Evolutionary conservation across 37 sponge, comb jelly and placozoan species (phyloP).

Genomic region (Chondrosia reniformis): DNA sequence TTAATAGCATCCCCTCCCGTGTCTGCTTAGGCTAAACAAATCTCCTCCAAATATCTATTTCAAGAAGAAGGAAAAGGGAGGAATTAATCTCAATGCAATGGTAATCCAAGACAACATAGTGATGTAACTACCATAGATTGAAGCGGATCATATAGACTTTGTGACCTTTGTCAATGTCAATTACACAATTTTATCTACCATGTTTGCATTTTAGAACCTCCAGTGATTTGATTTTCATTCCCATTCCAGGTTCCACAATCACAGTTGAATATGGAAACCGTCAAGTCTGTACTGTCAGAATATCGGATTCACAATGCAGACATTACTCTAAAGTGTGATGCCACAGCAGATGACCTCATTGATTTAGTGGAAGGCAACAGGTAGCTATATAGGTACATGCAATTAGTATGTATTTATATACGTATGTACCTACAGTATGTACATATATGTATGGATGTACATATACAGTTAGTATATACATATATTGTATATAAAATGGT

Average conservation of each 20-base stretch:
- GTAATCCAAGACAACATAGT: slow-evolving; percentile 5
- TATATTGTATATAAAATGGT: no score
- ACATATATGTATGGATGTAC: background rate
- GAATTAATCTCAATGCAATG: slow-evolving; percentile 82
- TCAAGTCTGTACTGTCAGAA: slow-evolving; percentile 87
- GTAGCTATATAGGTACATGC: slow-evolving; percentile 21
- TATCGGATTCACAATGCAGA: slow-evolving; percentile 98
- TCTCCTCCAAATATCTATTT: slow-evolving; percentile 89
- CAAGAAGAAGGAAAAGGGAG: slow-evolving; percentile 96
- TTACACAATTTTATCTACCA: no score
- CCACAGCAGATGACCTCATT: slow-evolving; percentile 96
- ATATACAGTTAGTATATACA: no score
- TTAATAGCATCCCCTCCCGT: background rate
- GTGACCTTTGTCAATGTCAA: no score
- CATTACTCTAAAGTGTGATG: slow-evolving; percentile 89
- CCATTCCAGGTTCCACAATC: slow-evolving; percentile 63
- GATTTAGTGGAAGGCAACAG: slow-evolving; percentile 97
- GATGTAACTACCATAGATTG: no score
- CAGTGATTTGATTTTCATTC: no score
- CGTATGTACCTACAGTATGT: background rate
- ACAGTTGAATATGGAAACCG: slow-evolving; percentile 68
- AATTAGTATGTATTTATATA: background rate
- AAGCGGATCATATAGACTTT: no score
- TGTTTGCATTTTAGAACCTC: no score
- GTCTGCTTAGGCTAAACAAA: slow-evolving; percentile 81